Conservation (phyloP, 2,113 vertebrate genomes). For the Chinchilla lanigera region DNA sequence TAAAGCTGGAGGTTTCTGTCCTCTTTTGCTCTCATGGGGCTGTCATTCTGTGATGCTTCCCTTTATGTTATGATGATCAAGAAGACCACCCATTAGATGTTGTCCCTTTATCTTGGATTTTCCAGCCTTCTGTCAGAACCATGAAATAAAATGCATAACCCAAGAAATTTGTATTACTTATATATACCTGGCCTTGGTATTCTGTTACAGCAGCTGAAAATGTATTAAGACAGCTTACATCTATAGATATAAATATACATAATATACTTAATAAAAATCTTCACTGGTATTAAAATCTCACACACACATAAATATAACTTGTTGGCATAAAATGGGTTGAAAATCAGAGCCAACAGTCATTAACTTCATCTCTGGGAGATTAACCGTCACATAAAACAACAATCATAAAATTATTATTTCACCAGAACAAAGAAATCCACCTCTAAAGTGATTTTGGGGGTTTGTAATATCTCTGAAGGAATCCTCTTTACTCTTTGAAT, state of each 20-base stretch:
- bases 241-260: background rate
- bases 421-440: background rate
- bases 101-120: background rate
- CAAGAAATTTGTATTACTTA: background rate
- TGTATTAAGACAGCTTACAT: background rate
- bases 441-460: background rate
- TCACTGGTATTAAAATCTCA: background rate
- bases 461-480: too few species aligned
- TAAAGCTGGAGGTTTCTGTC: too few species aligned
- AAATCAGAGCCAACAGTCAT: background rate
- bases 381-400: background rate
- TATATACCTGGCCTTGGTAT: background rate
- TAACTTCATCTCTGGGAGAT: background rate
- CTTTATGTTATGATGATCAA: background rate
- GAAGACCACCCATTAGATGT: rapidly evolving
- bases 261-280: background rate
- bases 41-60: too few species aligned
- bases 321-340: background rate
- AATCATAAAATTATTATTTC: background rate
- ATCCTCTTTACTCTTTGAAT: too few species aligned
- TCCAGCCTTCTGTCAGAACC: background rate
- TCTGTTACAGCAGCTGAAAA: background rate
- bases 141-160: background rate
- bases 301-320: background rate
- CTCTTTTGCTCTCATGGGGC: background rate